A percentile compares a stretch with the other conserved stretches of the same genome.
Evolutionary conservation across 2,888 invertebrate genomes (phyloP).

Genomic region (Tenthredo amoena): DNA sequence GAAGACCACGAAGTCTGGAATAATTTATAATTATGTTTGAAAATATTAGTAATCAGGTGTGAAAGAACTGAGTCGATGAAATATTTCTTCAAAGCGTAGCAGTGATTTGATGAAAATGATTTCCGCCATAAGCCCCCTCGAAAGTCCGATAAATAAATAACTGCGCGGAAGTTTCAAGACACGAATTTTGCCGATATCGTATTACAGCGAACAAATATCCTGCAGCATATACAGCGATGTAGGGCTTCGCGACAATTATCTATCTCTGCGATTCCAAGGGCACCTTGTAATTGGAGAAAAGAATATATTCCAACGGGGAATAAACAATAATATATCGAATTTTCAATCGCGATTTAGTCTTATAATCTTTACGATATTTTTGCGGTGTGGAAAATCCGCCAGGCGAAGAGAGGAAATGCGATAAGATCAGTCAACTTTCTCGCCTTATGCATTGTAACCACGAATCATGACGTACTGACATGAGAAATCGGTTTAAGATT

Average conservation of each 20-base stretch:
- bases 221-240: background rate
- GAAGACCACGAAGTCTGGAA: too few species aligned
- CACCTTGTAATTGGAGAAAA: background rate
- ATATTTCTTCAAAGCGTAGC: too few species aligned
- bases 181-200: slow-evolving; percentile 20
- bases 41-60: too few species aligned
- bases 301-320: background rate
- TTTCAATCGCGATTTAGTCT: background rate
- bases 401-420: background rate
- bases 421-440: background rate
- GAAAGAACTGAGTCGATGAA: too few species aligned
- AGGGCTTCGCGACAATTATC: slow-evolving; percentile 15
- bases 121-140: background rate
- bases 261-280: slow-evolving; percentile 16
- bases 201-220: background rate
- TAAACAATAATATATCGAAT: background rate
- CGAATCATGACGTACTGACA: background rate
- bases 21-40: too few species aligned
- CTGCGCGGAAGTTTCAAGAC: background rate
- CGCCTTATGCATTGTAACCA: background rate
- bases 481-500: background rate
- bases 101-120: too few species aligned
- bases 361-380: background rate
- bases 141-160: background rate
- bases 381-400: background rate